Base-by-base conservation (phyloP, 2,888 invertebrate species). In the Andrena minutula region DNA sequence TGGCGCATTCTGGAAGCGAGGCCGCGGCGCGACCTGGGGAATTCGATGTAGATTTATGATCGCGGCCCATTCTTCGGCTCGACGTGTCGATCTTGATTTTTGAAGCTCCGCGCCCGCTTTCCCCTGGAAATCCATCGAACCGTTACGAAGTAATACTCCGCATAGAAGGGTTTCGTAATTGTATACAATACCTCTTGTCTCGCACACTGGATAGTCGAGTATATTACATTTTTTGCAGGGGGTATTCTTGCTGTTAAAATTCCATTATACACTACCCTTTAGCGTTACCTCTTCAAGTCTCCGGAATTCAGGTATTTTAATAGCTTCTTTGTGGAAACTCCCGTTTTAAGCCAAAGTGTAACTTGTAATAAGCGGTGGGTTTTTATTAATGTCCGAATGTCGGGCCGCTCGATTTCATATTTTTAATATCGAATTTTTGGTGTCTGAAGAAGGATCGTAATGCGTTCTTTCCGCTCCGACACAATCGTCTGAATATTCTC, bases 31-130 rank as follows among this genome's bases (percentile, higher is more conserved):
- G 47, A 26, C 56, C 23, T 20, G 47, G 28, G 56, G 64, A 70
- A 75, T 70, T 41, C 76, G 51, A 65, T 51, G 79, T 30, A 51
- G 76, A 75, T 77, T 66, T 66, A 77, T 35, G 65, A 35, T 63
- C 41, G 10, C 41, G 20, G 26, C 20, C 8, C 16, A 23, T 49
- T n/a, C 6, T 4, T 12, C 20, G 4, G 6, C 47, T 30, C 73
- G 20, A 30, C 28, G 2, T 2, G 1, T 10, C 5, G 23, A 4
- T 47, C n/a, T 32, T 26, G 10, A 49, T 49, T 41, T 61, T 53
- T 23, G 20, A 28, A 16, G 6, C n/a, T 4, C 6, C 28, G 2
- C 4, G 41, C 16, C 0, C 12, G 41, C 16, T 41, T 41, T 5
- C 12, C 41, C 16, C 41, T 16, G 41, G 16, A 41, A 16, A 41